Conservation (phyloP, 2,113 vertebrate genomes). For the Dipodomys ordii region DNA sequence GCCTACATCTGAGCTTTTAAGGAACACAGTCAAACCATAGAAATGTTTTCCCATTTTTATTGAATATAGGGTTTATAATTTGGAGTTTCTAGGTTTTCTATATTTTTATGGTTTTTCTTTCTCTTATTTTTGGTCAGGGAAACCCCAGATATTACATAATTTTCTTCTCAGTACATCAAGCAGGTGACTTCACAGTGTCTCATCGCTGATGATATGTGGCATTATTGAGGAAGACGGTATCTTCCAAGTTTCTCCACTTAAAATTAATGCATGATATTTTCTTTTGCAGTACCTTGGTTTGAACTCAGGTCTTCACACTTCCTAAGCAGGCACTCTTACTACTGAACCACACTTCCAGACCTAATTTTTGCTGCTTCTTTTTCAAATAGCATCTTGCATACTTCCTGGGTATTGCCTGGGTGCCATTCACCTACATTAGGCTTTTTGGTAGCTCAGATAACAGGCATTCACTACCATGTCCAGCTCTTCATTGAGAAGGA, state of each 20-base stretch:
- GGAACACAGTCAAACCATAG: not conserved
- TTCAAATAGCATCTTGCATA: no score
- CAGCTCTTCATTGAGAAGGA: no score
- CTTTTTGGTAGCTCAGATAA: no score
- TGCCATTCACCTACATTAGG: no score
- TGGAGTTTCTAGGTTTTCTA: not conserved
- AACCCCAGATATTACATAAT: not conserved
- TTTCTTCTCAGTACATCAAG: not conserved
- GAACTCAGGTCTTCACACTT: no score
- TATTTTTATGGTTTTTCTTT: no score
- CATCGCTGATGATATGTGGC: not conserved
- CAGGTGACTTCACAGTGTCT: not conserved
- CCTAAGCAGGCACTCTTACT: no score
- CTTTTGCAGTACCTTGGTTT: no score
- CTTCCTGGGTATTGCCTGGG: no score
- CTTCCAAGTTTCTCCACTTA: not conserved
- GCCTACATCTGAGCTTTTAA: not conserved
- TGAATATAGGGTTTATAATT: not conserved
- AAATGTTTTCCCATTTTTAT: not conserved
- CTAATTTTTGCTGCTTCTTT: no score
- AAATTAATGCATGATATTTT: not conserved
- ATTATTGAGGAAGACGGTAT: not conserved
- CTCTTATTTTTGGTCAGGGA: not conserved
- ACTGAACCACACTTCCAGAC: no score
- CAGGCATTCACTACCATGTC: no score